These are phyloP conservation scores for Anguilla obscura DNA, from an alignment of 2,797 vertebrate genomes.

Conservation along the genomic window DNA sequence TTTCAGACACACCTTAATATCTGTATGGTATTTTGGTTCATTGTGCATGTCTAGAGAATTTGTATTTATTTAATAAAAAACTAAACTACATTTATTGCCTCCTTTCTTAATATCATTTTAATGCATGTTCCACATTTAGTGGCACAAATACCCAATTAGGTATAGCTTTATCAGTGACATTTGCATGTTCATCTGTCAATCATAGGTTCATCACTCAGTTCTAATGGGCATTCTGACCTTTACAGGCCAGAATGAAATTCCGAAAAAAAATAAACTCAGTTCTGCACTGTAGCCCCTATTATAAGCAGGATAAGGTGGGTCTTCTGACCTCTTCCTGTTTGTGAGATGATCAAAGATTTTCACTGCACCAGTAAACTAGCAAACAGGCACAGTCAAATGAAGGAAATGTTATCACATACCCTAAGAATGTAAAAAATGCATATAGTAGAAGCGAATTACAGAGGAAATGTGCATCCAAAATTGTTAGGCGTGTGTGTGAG, in stretches of 20 bases:
- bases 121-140: not conserved
- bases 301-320: not conserved
- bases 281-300: not conserved
- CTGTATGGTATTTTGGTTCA: not conserved
- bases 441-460: not conserved
- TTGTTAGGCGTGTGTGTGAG: not conserved
- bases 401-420: not conserved
- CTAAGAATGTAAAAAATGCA: not conserved
- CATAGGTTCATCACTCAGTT: not conserved
- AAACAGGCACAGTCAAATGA: not conserved
- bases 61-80: not conserved
- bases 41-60: not conserved
- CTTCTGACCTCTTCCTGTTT: not conserved
- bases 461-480: not conserved
- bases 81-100: not conserved
- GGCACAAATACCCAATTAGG: not conserved
- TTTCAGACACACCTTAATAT: not conserved
- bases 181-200: not conserved
- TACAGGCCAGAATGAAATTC: not conserved
- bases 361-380: not conserved
- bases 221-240: constrained; percentile 20
- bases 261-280: not conserved
- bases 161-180: not conserved
- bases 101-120: not conserved
- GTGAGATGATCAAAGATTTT: not conserved